Base-by-base conservation (phyloP, 2,888 invertebrate species). In the Apomyelois bistriatella region DNA sequence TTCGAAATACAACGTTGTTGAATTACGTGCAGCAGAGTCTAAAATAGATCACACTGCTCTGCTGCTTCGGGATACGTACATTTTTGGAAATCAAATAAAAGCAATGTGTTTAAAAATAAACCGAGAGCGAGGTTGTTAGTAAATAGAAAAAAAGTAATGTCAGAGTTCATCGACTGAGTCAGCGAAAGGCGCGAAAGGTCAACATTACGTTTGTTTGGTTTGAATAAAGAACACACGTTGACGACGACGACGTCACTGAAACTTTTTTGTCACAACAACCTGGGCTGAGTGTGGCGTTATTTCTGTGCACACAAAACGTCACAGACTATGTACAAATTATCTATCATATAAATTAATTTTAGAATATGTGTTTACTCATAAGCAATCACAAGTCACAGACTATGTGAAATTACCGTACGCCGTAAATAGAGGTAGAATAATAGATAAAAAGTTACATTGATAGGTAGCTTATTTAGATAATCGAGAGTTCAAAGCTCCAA, bases 31-130 rank as follows among this genome's bases (percentile, higher is more conserved):
- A 76, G 64, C 62, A 55, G 65, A 66, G 61, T 76, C 76, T 72
- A 82, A 88, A 88, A 86, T 89, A 89, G 88, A 87, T 69, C 64
- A 68, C 63, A 76, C 76, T 65, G 81, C 82, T 74, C 71, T 68
- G 79, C 75, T 73, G 69, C 78, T 72, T 72, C 79, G 74, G 80
- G 84, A 84, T 85, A 85, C 72, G 81, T 86, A 88, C 89, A 86
- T 88, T 87, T 89, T 87, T 85, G 89, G 89, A 88, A 85, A 83
- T 85, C 85, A 82, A 87, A 85, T 86, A 82, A 85, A 88, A 79
- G 71, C 76, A 69, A 64, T 68, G 71, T 62, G 68, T 76, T 71
- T 82, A 82, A 79, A 80, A 82, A 87, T 86, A 86, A 68, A 65
- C 65, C 64, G 62, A 65, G 69, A 74, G 74, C 80, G 85, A 85